Evolutionary conservation across 2,888 invertebrate species (phyloP).

Genomic region (Tanypteryx hageni): DNA sequence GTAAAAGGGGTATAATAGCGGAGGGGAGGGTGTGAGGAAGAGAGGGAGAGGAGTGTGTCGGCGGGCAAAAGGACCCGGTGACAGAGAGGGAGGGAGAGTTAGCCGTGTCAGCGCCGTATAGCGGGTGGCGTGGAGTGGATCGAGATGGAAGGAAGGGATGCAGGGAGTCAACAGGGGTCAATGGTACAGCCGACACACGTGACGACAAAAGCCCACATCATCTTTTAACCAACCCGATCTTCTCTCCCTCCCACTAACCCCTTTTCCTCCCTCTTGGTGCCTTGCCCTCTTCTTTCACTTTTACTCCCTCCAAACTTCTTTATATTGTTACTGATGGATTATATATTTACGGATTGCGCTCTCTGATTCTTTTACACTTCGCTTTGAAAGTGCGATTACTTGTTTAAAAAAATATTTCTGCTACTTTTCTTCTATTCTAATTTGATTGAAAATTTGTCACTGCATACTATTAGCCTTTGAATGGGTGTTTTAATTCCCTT

Average conservation of each 20-base stretch:
- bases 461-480: too few relatives aligned
- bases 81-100: not conserved
- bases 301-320: not conserved
- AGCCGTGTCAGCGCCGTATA: conserved; percentile 37
- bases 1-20: not conserved
- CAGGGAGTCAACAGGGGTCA: conserved; percentile 62
- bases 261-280: not conserved
- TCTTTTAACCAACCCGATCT: not conserved
- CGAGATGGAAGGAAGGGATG: not conserved
- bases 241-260: not conserved
- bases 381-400: too few relatives aligned
- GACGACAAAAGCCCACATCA: conserved; percentile 58
- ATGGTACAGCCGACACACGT: conserved; percentile 54
- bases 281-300: not conserved
- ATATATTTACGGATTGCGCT: too few relatives aligned
- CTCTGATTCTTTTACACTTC: too few relatives aligned
- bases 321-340: too few relatives aligned
- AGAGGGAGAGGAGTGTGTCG: not conserved
- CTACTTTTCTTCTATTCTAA: too few relatives aligned
- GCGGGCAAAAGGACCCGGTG: not conserved
- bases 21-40: not conserved
- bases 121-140: conserved; percentile 17
- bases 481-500: too few relatives aligned
- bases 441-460: too few relatives aligned
- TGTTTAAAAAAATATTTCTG: too few relatives aligned